Evolutionary conservation across 2,888 invertebrate genomes (phyloP).

Genomic region (Geotrupes spiniger): DNA sequence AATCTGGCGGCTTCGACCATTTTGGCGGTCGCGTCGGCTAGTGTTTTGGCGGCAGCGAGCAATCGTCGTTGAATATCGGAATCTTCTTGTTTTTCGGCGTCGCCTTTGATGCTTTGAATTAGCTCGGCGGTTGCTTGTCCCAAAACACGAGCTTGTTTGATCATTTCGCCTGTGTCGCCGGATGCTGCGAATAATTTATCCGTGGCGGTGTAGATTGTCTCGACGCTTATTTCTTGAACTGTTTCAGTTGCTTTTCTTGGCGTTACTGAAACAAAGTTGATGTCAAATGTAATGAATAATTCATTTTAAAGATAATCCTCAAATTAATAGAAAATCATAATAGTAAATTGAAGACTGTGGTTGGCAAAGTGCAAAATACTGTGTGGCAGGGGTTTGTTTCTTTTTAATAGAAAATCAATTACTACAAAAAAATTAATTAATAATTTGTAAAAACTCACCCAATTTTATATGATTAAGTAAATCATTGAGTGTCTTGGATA

Average conservation of each 20-base stretch:
- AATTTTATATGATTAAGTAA: slow-evolving; percentile 84
- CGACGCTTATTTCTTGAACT: slow-evolving; percentile 77
- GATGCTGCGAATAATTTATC: slow-evolving; percentile 81
- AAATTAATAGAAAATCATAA: background rate
- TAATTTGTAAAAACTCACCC: too few relatives aligned
- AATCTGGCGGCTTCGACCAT: slow-evolving; percentile 96
- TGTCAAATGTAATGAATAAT: background rate
- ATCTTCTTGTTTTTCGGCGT: slow-evolving; percentile 85
- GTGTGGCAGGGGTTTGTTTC: too few relatives aligned
- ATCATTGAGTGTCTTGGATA: slow-evolving; percentile 84
- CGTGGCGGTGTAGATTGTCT: slow-evolving; percentile 85
- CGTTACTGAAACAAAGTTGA: slow-evolving; percentile 48
- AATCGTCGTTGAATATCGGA: slow-evolving; percentile 86
- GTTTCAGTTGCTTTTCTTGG: slow-evolving; percentile 63
- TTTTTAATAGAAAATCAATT: too few relatives aligned
- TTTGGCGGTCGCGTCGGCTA: slow-evolving; percentile 94
- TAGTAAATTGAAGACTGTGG: too few relatives aligned
- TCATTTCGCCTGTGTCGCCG: slow-evolving; percentile 93
- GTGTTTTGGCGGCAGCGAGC: slow-evolving; percentile 88
- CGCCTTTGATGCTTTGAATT: slow-evolving; percentile 92
- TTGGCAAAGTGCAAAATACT: too few relatives aligned
- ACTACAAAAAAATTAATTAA: too few relatives aligned
- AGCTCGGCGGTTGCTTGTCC: slow-evolving; percentile 94
- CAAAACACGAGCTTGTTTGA: slow-evolving; percentile 83
- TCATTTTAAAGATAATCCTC: background rate